Base-by-base conservation (phyloP, 2,888 invertebrate genomes). In the Dioctria linearis region DNA sequence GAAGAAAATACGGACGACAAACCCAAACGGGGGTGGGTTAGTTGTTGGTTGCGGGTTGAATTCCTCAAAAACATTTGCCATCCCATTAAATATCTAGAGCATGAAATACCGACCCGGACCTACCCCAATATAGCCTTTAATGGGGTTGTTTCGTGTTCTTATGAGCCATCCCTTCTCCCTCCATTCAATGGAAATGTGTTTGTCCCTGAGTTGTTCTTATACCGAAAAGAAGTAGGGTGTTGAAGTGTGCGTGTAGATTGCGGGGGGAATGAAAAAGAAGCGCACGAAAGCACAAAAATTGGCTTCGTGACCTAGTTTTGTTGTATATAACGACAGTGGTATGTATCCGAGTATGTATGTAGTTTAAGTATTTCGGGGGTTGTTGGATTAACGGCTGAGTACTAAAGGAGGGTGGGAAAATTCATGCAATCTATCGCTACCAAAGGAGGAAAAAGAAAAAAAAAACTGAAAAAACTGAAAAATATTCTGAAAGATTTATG, bases 141-240 rank as follows among this genome's bases (percentile, higher is more conserved):
- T 66, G 78, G 78, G 78, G 78, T 78, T 78, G 65, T 66, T 78
- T 78, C 78, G 66, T 78, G 65, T 78, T 66, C 78, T 78, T 66
- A 65, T 78, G 66, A 63, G 40, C 78, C 54, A 13, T 78, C 42
- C 25, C 2, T 66, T 54, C 66, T 51, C 66, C 54, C 13, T 66
- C 25, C 54, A 66, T 78, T 78, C 54, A 40, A 11, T 78, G 78
- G 51, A 54, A 66, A 63, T 42, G 54, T 78, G 65, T 54, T 40
- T 66, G 78, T 54, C 76, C 76, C 76, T 76, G 61, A 63, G 76
- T 49, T 49, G 63, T 39, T 49, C 63, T 75, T 61, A 25, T 25
- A 57, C 63, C 63, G 8, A 37, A 61, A 59, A 40, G 25, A 25
- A 25, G 25, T 25, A 25, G 63, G 63, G 61, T 37, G 63, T 37